Base-by-base conservation (phyloP, 2,113 vertebrate genomes). In the Albula goreensis region DNA sequence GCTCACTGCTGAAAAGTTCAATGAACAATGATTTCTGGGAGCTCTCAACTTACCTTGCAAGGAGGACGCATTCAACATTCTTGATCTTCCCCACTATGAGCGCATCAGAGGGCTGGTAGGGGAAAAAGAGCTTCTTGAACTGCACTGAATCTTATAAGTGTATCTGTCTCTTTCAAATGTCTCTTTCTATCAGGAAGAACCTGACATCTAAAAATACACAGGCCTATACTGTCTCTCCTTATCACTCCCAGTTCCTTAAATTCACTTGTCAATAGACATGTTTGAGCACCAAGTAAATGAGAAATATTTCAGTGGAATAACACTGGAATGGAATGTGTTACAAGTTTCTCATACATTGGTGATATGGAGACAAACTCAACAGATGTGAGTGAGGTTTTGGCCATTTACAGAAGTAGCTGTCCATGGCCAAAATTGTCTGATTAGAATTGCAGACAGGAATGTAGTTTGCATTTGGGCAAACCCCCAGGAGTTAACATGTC, bases 11-110 rank as follows among this genome's bases (percentile, higher is more conserved):
- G 2, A 50, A 49, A 82, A 13, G 31, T 50, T 17, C 48, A 51
- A 56, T 12, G 19, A 49, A 17, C 5, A 49, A 11, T 3, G 1
- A 9, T 51, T 48, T 49, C 5, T 15, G 2, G 6, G 78, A 7
- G 17, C 12, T 19, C 50, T 12, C 7, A 1, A 57, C 88, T 94
- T 95, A 99, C 98, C 98, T 97, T 90, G 97, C 97, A 74, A 99
- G 96, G 11, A 99, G 96, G 25, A 99, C 97, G 89, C 98, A 99
- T 13, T 98, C 97, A 83, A 99, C 96, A 56, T 98, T 97, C 94
- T 98, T 98, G 53, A 99, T 99, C 93, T 97, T 99, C 89, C 98
- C 98, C 92, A 98, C 87, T 89, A 99, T 96, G 88, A 99, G 93
- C 63, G 97, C 97, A 93, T 99, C 98, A 0, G 98, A 99, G 0